These are phyloP conservation scores for Lophochroa leadbeateri DNA, from an alignment of 2,113 vertebrate species.

Conservation along the genomic window DNA sequence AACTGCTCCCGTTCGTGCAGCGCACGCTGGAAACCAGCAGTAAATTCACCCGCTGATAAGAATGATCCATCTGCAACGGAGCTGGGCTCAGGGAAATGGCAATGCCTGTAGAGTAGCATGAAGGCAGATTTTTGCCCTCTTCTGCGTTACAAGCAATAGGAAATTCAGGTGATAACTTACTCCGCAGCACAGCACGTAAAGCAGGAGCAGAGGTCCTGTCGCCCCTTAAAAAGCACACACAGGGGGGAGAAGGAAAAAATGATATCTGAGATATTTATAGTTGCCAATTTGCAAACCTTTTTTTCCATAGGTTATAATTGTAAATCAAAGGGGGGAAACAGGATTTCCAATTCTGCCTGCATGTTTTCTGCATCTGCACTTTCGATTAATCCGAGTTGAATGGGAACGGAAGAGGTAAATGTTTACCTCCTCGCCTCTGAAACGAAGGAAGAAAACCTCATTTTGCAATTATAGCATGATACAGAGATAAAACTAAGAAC, in stretches of 20 bases:
- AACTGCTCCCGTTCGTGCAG: background rate
- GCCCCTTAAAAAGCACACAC: background rate
- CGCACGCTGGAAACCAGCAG: background rate
- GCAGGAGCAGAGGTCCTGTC: background rate
- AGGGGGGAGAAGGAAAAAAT: background rate
- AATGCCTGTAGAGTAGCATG: rapidly evolving
- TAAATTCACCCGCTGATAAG: background rate
- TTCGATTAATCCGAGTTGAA: background rate
- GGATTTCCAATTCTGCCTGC: background rate
- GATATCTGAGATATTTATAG: background rate
- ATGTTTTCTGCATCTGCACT: background rate
- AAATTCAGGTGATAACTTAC: background rate
- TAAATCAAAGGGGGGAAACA: background rate
- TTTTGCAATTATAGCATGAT: background rate
- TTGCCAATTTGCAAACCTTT: background rate
- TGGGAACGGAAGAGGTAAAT: background rate
- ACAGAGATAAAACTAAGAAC: background rate
- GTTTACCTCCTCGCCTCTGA: background rate
- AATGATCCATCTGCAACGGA: rapidly evolving
- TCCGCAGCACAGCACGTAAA: rapidly evolving
- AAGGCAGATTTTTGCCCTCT: background rate
- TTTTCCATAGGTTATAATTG: background rate
- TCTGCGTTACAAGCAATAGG: background rate
- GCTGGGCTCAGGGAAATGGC: background rate
- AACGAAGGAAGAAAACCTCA: background rate